Percentiles rank a stretch among this genome's conserved stretches.
These are phyloP conservation scores for Benitochromis conjunctus DNA, from an alignment of 2,113 vertebrate species.

Conservation along the genomic window DNA sequence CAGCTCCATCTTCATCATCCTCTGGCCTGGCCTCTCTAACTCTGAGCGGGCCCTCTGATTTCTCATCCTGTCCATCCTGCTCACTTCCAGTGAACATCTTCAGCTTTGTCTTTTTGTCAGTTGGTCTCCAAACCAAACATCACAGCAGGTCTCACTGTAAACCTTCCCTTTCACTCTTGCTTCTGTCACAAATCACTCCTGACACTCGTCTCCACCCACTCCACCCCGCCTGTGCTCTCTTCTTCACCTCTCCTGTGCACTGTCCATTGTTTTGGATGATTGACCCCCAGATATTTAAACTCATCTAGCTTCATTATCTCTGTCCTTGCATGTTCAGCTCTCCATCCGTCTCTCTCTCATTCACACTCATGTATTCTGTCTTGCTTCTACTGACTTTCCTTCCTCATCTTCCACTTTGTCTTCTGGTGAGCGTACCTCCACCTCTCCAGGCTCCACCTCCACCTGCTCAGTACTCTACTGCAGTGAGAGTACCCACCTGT, in stretches of 20 bases:
- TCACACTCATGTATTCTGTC: not conserved
- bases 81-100: not conserved
- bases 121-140: not conserved
- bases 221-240: not conserved
- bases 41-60: not conserved
- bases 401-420: not conserved
- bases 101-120: not conserved
- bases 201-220: not conserved
- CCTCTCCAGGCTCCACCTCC: not conserved
- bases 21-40: not conserved
- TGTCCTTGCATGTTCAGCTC: not conserved
- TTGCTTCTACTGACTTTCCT: not conserved
- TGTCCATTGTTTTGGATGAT: not conserved
- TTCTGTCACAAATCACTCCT: not conserved
- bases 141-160: not conserved
- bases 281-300: not conserved
- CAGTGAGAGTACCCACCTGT: too few species aligned
- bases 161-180: not conserved
- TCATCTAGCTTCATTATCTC: not conserved
- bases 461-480: not conserved
- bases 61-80: not conserved
- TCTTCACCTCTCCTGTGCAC: not conserved
- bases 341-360: not conserved
- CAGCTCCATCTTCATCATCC: not conserved
- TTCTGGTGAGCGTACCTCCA: not conserved